Percentiles rank a stretch among this genome's conserved stretches.
These are phyloP conservation scores for Tragelaphus scriptus DNA, from an alignment of 2,113 vertebrate species.

Conservation along the genomic window DNA sequence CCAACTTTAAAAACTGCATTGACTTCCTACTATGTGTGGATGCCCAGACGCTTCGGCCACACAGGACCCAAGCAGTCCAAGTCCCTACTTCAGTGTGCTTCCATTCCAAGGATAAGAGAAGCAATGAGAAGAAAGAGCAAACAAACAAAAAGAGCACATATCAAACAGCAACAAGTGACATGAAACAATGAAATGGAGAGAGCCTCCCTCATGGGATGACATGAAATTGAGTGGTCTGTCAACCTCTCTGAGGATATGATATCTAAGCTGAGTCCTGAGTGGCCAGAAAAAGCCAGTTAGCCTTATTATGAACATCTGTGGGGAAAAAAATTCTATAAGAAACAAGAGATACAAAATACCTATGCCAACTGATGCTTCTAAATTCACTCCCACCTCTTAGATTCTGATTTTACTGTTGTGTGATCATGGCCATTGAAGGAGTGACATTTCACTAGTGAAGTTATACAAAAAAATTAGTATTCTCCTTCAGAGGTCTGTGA, in stretches of 20 bases:
- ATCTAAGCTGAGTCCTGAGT: neutral
- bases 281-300: neutral
- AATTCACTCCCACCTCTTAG: neutral
- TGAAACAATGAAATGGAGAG: neutral
- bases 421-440: neutral
- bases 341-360: neutral
- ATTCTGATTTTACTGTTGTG: neutral
- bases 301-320: neutral
- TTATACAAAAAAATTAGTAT: neutral
- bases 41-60: neutral
- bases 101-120: neutral
- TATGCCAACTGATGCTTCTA: neutral
- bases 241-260: neutral
- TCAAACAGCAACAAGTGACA: neutral
- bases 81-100: neutral
- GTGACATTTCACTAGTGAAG: neutral
- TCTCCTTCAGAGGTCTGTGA: neutral
- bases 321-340: neutral
- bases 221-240: neutral
- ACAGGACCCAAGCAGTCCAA: neutral
- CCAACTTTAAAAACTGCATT: neutral
- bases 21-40: neutral
- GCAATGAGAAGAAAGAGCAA: neutral
- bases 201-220: neutral
- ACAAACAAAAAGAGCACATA: neutral